A percentile compares a stretch with the other conserved stretches of the same genome.
Evolutionary conservation across 1,140 invertebrate species (phyloP).

Genomic region (Sinonovacula constricta): DNA sequence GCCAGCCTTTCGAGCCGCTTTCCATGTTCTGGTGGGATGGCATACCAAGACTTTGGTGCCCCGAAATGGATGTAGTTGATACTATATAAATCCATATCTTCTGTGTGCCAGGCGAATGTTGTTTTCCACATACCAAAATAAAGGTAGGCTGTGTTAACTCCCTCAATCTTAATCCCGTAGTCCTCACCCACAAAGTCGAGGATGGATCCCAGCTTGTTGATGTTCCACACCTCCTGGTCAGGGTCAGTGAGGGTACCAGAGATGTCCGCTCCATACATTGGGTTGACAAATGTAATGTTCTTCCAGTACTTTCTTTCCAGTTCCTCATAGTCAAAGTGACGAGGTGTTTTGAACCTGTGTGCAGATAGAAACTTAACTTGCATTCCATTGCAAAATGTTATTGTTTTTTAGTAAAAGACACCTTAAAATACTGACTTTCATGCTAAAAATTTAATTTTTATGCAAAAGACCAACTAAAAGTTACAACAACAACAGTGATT

Average conservation of each 20-base stretch:
- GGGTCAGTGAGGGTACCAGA: conserved; percentile 95
- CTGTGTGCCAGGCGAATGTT: conserved; percentile 99
- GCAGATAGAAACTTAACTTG: no score
- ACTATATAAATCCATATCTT: conserved; percentile 99
- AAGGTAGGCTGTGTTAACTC: conserved; percentile 98
- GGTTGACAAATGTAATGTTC: conserved; percentile 77
- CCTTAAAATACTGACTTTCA: no score
- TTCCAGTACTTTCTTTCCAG: conserved; percentile 99
- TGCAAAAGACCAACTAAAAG: no score
- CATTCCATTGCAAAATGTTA: no score
- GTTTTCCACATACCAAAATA: conserved; percentile 99
- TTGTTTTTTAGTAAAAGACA: no score
- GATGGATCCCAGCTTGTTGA: conserved; percentile 94
- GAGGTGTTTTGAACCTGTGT: conserved; percentile 88
- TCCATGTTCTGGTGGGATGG: conserved; percentile 96
- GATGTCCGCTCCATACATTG: conserved; percentile 84
- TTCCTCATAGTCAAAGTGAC: conserved; percentile 94
- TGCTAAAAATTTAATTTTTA: no score
- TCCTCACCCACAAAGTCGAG: conserved; percentile 96
- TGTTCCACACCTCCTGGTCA: conserved; percentile 91
- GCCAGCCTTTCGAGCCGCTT: conserved; percentile 94
- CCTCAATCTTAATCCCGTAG: conserved; percentile 97
- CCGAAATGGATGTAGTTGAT: conserved; percentile 99
- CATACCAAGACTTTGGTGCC: conserved; percentile 97
- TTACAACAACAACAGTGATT: no score